Percentiles rank a stretch among this genome's conserved stretches.
phyloP scores from a whole-genome alignment of 2,888 invertebrate genomes.

The Cryptops parisi region DNA sequence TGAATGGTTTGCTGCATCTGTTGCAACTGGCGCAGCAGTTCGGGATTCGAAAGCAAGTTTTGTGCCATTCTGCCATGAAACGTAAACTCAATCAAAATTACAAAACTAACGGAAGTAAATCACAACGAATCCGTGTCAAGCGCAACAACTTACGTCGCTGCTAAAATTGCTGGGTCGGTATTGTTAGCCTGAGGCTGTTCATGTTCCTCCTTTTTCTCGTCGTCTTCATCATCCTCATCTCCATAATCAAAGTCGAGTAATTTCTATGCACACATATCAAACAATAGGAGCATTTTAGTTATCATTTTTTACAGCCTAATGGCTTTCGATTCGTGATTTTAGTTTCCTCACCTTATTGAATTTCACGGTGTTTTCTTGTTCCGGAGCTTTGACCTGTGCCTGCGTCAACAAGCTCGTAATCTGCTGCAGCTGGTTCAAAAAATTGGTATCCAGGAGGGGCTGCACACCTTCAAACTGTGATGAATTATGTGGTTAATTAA shows the following conservation, averaged over 20 bases:
- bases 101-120: conserved; percentile 19
- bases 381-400: conserved; percentile 1
- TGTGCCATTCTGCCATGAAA: conserved; percentile 21
- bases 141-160: conserved; percentile 21
- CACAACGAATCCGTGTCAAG: background rate
- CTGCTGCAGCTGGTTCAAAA: conserved; percentile 41
- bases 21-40: conserved; percentile 77
- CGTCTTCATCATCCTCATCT: conserved; percentile 69
- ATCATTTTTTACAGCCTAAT: too few species aligned
- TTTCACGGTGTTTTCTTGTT: conserved; percentile 20
- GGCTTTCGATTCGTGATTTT: too few species aligned
- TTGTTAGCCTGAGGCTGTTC: conserved; percentile 14
- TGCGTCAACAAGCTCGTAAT: conserved; percentile 26
- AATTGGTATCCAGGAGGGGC: conserved; percentile 28
- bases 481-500: too few species aligned
- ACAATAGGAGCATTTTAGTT: too few species aligned
- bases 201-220: conserved; percentile 33
- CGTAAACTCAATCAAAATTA: background rate
- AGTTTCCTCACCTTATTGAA: conserved; percentile 20
- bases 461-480: background rate
- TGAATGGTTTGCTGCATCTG: conserved; percentile 34
- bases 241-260: conserved; percentile 78
- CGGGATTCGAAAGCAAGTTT: conserved; percentile 65
- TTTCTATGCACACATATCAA: conserved; percentile 38
- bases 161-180: conserved; percentile 18